phyloP scores from a whole-genome alignment of 2,113 vertebrate genomes.

The Martes martes region DNA sequence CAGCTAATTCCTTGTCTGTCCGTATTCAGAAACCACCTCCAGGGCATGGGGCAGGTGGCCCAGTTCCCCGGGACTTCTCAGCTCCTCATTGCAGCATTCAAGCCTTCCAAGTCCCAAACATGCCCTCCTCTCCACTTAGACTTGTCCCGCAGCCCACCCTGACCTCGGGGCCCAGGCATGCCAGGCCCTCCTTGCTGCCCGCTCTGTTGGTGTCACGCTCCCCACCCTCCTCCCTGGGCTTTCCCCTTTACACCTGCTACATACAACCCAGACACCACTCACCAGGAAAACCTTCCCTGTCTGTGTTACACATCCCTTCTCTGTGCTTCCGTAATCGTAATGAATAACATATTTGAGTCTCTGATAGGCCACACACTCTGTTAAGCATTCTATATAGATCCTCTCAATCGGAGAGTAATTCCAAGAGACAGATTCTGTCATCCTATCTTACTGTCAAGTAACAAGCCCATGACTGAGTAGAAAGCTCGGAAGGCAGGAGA shows the following conservation, averaged over 20 bases:
- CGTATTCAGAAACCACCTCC: background rate
- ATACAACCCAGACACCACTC: background rate
- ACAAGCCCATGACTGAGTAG: fast-evolving
- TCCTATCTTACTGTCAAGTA: background rate
- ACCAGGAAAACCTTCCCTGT: background rate
- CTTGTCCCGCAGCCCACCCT: background rate
- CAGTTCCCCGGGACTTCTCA: background rate
- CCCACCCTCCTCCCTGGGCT: background rate
- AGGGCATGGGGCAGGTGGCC: background rate
- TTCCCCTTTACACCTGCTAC: background rate
- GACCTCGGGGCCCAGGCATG: background rate
- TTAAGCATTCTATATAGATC: background rate
- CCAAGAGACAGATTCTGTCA: background rate
- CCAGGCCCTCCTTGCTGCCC: fast-evolving
- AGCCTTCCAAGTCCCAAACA: background rate
- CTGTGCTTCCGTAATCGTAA: background rate
- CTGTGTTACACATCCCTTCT: background rate
- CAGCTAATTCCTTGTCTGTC: background rate
- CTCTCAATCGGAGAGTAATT: background rate
- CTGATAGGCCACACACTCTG: background rate
- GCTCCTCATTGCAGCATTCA: background rate
- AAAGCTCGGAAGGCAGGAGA: background rate
- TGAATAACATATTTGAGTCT: background rate
- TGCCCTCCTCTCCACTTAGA: background rate
- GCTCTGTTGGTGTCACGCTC: fast-evolving